phyloP scores from a whole-genome alignment of 2,888 invertebrate genomes.

The Pyrrhia umbra region DNA sequence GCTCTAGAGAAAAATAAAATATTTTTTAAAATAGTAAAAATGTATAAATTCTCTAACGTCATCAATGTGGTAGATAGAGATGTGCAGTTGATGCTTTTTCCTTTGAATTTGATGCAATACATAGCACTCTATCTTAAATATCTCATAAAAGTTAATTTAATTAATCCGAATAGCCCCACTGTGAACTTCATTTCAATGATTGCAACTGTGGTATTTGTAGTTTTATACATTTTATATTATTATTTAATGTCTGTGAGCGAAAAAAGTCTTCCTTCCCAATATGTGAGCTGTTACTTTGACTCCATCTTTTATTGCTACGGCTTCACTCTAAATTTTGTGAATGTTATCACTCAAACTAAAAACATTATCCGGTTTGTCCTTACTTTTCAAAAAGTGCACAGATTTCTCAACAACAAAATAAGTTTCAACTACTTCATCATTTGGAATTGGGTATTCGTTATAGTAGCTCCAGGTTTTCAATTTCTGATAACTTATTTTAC shows the following conservation, averaged over 20 bases:
- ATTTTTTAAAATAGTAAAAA: too few species aligned
- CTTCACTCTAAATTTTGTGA: constrained; percentile 7
- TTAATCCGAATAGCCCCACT: constrained; percentile 10
- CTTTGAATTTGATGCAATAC: constrained; percentile 26
- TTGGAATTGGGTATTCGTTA: constrained; percentile 28
- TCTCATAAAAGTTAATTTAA: constrained; percentile 15
- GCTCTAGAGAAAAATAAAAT: too few species aligned
- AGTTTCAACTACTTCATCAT: not conserved
- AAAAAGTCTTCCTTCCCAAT: not conserved
- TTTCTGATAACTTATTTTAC: not conserved
- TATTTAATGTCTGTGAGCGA: too few species aligned
- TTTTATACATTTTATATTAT: not conserved
- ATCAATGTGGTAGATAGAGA: constrained; percentile 19
- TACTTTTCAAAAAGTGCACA: constrained; percentile 32
- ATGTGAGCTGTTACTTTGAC: not conserved
- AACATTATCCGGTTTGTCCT: constrained; percentile 25
- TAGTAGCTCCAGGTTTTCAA: not conserved
- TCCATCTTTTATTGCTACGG: constrained; percentile 9
- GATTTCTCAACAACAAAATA: constrained; percentile 10
- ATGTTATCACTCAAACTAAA: constrained; percentile 2
- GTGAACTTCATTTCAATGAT: constrained; percentile 8
- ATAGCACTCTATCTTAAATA: constrained; percentile 27
- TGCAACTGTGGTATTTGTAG: not conserved
- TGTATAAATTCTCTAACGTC: too few species aligned
- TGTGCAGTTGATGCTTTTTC: constrained; percentile 32